Evolutionary conservation across 2,113 vertebrate species (phyloP).

Genomic region (Dasyurus viverrinus): DNA sequence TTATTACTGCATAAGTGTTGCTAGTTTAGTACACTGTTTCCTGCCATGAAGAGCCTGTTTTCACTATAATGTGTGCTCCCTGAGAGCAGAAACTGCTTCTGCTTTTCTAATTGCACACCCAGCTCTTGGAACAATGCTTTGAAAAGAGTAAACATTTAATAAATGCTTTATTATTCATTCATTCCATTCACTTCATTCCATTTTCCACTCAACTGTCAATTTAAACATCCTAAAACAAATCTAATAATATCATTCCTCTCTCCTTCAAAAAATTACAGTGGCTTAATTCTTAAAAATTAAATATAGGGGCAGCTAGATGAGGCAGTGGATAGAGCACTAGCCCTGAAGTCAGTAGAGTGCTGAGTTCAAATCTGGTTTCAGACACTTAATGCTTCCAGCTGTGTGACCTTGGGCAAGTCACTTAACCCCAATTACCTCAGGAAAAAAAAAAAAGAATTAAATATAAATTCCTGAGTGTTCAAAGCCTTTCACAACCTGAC

Average conservation of each 20-base stretch:
- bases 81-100: background rate
- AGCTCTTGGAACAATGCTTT: background rate
- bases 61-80: background rate
- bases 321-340: too few relatives aligned
- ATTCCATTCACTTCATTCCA: background rate
- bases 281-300: background rate
- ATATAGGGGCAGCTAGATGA: too few relatives aligned
- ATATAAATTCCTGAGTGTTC: background rate
- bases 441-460: background rate
- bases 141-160: background rate
- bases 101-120: background rate
- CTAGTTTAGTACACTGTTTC: background rate
- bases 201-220: background rate
- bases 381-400: too few relatives aligned
- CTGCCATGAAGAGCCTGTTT: background rate
- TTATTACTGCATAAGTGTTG: background rate
- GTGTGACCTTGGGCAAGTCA: too few relatives aligned
- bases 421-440: too few relatives aligned
- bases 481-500: background rate
- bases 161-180: background rate
- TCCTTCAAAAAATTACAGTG: background rate
- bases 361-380: too few relatives aligned
- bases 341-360: too few relatives aligned
- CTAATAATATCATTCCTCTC: background rate
- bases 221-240: background rate